Base-by-base conservation (phyloP, 2,888 invertebrate genomes). In the Microdon myrmicae region DNA sequence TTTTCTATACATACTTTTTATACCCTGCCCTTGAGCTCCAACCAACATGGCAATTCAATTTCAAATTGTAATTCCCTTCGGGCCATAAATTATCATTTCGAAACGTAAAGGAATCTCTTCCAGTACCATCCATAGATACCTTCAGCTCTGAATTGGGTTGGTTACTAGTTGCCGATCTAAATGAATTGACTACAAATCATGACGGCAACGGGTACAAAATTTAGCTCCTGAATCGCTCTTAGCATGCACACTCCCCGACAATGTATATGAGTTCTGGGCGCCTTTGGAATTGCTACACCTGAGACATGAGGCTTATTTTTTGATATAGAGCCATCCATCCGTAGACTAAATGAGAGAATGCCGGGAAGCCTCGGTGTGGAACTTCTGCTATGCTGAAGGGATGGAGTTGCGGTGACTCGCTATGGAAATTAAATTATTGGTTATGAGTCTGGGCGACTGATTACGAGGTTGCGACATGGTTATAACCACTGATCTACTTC, bases 161-260 rank as follows among this genome's bases (percentile, higher is more conserved):
- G 26, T 58, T 58, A 66, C 53, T 66, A 64, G 64, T 59, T 59
- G 59, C 66, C 66, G 66, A 66, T 66, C 66, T 66, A 66, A 66
- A 66, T 66, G 66, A 66, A 66, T 66, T 66, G 66, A 66, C 66
- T 66, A 66, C 66, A 66, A 66, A 66, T 66, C 66, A 66, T 59
- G 66, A 59, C 44, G 59, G 53, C 59, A 59, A 54, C 59, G 53
- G 59, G 66, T 59, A 48, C 59, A 48, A 48, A 54, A 53, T 66
- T 23, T 54, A 59, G 51, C 66, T 53, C 47, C 38, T 12, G 41
- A 48, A 58, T 48, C 45, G 53, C 39, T 64, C 43, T 37, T 47
- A 53, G 58, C 45, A 58, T 32, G 28, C 47, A 48, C 12, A 28
- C 51, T 12, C 49, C 23, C 3, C 8, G 12, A 12, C 10, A 19